Base-by-base conservation (phyloP, 2,888 invertebrate species). In the Drosophila sordidula region DNA sequence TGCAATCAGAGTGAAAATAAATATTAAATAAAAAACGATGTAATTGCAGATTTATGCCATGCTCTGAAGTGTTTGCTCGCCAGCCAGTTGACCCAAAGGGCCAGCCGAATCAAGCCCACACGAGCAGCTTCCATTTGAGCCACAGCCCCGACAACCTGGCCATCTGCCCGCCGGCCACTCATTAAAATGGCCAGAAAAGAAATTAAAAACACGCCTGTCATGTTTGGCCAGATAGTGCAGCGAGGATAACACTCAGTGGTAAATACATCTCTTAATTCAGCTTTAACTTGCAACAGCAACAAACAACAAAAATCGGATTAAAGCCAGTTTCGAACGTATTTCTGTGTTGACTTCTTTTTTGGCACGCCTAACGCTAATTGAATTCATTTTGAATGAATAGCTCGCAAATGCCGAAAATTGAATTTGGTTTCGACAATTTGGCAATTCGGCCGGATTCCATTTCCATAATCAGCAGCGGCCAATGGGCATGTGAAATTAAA, bases 11-110 rank as follows among this genome's bases (percentile, higher is more conserved):
- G 49, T 14, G 41, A 8, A 49, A 51, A 49, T 52, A 36, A 36
- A 34, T 42, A 54, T 38, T 25, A 47, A 47, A 45, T 26, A 6
- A 39, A 54, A 26, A 64, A 42, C 67, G 55, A 65, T 77, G 67
- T 69, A 82, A 82, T 80, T 82, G 66, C 78, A 78, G 72, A 75
- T 82, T 79, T 75, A 79, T 76, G 68, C 62, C 63, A 39, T 65
- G 70, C 41, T 34, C 44, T 42, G 51, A 68, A 81, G 74, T 81
- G 64, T 70, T 80, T 80, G 63, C 64, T 47, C 65, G 58, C 42
- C 66, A 47, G 59, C 55, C 64, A 73, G 63, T 78, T 68, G 64
- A 70, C 61, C 59, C 38, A 55, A 32, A 41, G 50, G 44, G 39
- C 5, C 45, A 11, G 18, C 18, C 18, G n/a, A 18, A 39, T 44